Percentiles rank a stretch among this genome's conserved stretches.
Conservation (phyloP, 2,888 invertebrate genomes). For the Operophtera brumata region DNA sequence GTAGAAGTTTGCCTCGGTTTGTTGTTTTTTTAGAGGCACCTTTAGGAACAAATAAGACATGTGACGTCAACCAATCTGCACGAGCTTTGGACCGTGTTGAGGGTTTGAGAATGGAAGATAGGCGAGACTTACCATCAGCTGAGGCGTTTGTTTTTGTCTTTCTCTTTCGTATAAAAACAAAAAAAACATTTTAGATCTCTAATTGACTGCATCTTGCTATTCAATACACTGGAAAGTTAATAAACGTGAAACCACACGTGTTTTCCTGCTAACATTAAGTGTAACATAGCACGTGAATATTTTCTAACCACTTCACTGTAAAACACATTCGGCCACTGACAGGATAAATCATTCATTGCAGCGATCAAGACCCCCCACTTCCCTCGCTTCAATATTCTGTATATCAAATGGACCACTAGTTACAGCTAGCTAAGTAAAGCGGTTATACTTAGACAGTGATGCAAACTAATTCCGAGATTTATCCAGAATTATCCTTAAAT, state of each 20-base stretch:
- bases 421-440: background rate
- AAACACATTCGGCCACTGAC: slow-evolving; percentile 15
- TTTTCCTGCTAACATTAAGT: background rate
- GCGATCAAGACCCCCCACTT: slow-evolving; percentile 23
- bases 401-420: slow-evolving; percentile 6
- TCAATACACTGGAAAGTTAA: background rate
- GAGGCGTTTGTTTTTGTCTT: slow-evolving; percentile 10
- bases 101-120: background rate
- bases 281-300: background rate
- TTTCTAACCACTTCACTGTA: slow-evolving; percentile 9
- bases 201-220: slow-evolving; percentile 13
- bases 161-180: slow-evolving; percentile 19
- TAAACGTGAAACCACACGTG: background rate
- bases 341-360: slow-evolving; percentile 17
- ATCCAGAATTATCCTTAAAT: slow-evolving; percentile 25
- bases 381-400: slow-evolving; percentile 16
- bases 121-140: slow-evolving; percentile 16
- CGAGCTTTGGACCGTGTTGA: background rate
- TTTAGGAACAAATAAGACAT: too few relatives aligned
- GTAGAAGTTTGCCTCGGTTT: too few relatives aligned
- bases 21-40: too few relatives aligned
- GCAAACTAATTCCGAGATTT: slow-evolving; percentile 1
- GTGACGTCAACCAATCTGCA: too few relatives aligned
- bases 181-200: slow-evolving; percentile 17
- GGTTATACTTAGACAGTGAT: background rate